Evolutionary conservation across 92 coral and sea anemone species (phyloP), one percentile per base, ranked within the genome.

Genomic region (Siderastrea siderea): DNA sequence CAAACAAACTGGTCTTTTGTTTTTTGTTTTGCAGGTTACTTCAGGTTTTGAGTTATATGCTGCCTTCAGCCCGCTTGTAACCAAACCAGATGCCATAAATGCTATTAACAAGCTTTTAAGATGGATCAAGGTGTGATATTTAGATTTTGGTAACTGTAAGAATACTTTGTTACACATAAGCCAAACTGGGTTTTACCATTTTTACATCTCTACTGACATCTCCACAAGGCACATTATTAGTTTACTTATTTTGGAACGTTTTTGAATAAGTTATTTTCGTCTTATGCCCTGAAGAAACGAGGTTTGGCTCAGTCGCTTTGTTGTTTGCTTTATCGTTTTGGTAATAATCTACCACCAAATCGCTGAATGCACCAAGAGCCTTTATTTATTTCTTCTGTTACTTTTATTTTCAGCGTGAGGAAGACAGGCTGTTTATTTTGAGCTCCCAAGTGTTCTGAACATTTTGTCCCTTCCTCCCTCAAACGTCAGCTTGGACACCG

Each of bases 1-100:
- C 38, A 26, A 26, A 26, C 44, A 4, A 4, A 14, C 69, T 64
- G n/a, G 10, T 50, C 15, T 74, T n/a, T 51, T 51, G 19, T 38
- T 74, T n/a, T 38, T 15, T 57, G 6, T 63, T 54, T 60, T 17
- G 6, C 86, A 97, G 99, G 99, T 98, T 3, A 98, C 99, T 7
- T 96, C 99, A 44, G 99, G 99, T 13, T 98, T 98, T 83, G 99
- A 98, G 87, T 93, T 96, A 50, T 98, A 98, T 59, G 98, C 98
- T n/a, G 96, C 98, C 54, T 98, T 98, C 85, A 98, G 98, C 79
- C 99, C 99, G 1, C 89, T 96, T 17, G 98, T 89, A 16, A 96
- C 98, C 3, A 98, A 98, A 89, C 98, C 99, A 50, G 85, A 89
- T 26, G 99, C 99, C 7, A 98, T 98, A 72, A 92, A 92, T 77